Evolutionary conservation across 2,888 invertebrate genomes (phyloP).

Genomic region (Drosophila picticornis): DNA sequence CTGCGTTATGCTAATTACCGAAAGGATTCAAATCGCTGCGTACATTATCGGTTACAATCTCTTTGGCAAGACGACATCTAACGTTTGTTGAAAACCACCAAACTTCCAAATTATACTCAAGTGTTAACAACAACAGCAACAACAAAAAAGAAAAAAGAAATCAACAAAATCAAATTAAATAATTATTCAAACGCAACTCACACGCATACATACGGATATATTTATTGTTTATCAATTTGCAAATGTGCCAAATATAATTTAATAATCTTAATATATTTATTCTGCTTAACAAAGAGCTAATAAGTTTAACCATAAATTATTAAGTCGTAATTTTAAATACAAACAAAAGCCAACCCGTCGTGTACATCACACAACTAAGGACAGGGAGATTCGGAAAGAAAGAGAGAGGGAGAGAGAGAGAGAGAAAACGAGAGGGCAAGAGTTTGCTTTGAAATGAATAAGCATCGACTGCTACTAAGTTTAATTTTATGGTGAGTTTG

Average conservation of each 20-base stretch:
- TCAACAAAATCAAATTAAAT: slow-evolving; percentile 23
- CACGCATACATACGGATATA: slow-evolving; percentile 27
- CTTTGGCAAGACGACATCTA: slow-evolving; percentile 80
- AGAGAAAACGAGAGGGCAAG: slow-evolving; percentile 27
- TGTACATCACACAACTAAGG: slow-evolving; percentile 22
- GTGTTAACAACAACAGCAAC: slow-evolving; percentile 39
- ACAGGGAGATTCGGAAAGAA: slow-evolving; percentile 3
- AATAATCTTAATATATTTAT: slow-evolving; percentile 73
- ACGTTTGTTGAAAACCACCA: slow-evolving; percentile 49
- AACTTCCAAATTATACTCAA: slow-evolving; percentile 44
- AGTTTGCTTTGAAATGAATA: slow-evolving; percentile 70
- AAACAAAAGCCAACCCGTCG: slow-evolving; percentile 46
- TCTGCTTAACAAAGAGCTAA: slow-evolving; percentile 74
- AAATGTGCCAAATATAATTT: slow-evolving; percentile 79
- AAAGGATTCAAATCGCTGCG: slow-evolving; percentile 83
- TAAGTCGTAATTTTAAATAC: slow-evolving; percentile 72
- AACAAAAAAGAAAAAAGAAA: slow-evolving; percentile 1
- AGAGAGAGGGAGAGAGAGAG: slow-evolving; percentile 5
- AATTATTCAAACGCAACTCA: slow-evolving; percentile 14
- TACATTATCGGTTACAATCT: slow-evolving; percentile 84
- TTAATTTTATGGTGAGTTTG: slow-evolving; percentile 81
- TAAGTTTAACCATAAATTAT: slow-evolving; percentile 78
- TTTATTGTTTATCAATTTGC: slow-evolving; percentile 72
- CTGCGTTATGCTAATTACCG: slow-evolving; percentile 84
- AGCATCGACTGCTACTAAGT: slow-evolving; percentile 74